phyloP scores from a whole-genome alignment of 2,888 invertebrate species.

The Epirrhoe alternata region DNA sequence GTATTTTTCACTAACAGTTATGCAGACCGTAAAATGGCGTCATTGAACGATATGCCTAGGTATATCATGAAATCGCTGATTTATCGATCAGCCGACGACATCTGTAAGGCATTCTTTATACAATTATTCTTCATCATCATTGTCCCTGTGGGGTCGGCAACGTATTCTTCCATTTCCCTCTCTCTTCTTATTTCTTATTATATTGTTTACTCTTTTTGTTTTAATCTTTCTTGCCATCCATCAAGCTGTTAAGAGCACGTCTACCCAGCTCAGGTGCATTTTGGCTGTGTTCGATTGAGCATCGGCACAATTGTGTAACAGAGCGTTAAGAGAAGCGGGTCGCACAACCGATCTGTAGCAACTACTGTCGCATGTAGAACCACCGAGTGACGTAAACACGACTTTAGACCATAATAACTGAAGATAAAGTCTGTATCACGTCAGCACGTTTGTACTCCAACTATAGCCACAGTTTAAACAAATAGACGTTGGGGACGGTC shows the following conservation, averaged over 20 bases:
- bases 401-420: constrained; percentile 10
- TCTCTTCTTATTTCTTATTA: no score
- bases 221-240: not conserved
- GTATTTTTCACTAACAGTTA: no score
- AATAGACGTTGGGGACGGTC: constrained; percentile 11
- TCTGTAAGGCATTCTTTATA: no score
- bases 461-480: constrained; percentile 15
- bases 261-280: constrained; percentile 34
- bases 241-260: constrained; percentile 8
- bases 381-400: constrained; percentile 8
- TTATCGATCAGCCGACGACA: no score
- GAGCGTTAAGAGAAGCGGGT: constrained; percentile 60
- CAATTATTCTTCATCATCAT: no score
- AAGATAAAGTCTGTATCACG: constrained; percentile 16
- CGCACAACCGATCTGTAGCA: constrained; percentile 52
- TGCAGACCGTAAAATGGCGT: no score
- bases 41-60: no score
- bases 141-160: no score
- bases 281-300: constrained; percentile 47
- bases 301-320: constrained; percentile 56
- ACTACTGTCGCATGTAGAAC: constrained; percentile 47
- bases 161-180: no score
- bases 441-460: not conserved
- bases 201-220: not conserved
- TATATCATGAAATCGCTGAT: no score